These are phyloP conservation scores for Datnioides undecimradiatus DNA, from an alignment of 2,113 vertebrate species.

Conservation along the genomic window DNA sequence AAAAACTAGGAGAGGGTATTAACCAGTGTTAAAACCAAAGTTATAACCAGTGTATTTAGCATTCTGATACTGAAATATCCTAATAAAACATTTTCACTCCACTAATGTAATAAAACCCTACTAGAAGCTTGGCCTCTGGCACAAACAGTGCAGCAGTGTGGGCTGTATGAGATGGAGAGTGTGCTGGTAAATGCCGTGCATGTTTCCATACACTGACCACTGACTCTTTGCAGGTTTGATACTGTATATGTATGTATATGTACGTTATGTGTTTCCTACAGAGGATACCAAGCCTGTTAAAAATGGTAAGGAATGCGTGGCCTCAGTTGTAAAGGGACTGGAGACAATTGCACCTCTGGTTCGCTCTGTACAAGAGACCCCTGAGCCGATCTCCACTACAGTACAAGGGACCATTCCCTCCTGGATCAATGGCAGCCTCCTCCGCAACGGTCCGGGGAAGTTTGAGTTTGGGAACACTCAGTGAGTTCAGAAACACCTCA, in stretches of 20 bases:
- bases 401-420: slow-evolving; percentile 87
- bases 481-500: slow-evolving; percentile 79
- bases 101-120: too few species aligned
- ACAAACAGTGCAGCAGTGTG: too few species aligned
- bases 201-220: too few species aligned
- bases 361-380: slow-evolving; percentile 86
- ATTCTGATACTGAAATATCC: too few species aligned
- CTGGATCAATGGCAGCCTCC: slow-evolving; percentile 90
- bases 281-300: slow-evolving; percentile 8
- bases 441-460: slow-evolving; percentile 94
- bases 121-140: too few species aligned
- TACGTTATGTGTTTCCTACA: slow-evolving; percentile 26
- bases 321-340: slow-evolving; percentile 64
- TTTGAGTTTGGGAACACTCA: slow-evolving; percentile 93
- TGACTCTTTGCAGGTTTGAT: not conserved
- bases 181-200: too few species aligned
- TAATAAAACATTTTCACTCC: too few species aligned
- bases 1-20: too few species aligned
- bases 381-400: slow-evolving; percentile 79
- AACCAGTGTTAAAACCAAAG: too few species aligned
- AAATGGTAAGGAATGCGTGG: slow-evolving; percentile 8
- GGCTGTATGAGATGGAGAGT: too few species aligned
- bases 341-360: slow-evolving; percentile 86
- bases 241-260: not conserved
- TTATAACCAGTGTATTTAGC: too few species aligned